Percentiles rank a stretch among this genome's conserved stretches.
phyloP scores from a whole-genome alignment of 2,888 invertebrate species.

The Eupithecia inturbata region DNA sequence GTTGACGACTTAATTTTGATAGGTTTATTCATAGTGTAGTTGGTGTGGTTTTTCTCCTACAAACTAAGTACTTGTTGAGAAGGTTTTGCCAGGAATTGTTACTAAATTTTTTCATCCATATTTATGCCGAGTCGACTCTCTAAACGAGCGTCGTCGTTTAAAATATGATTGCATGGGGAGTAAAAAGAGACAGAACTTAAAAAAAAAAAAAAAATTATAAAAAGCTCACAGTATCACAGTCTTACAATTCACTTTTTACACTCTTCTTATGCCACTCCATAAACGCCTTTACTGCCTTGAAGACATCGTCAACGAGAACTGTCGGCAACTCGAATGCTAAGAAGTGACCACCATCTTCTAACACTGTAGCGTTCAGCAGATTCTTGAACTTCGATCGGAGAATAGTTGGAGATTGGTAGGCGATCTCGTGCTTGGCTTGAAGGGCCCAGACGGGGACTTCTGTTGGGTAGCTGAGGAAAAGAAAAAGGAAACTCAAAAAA shows the following conservation, averaged over 20 bases:
- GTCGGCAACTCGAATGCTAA: constrained; percentile 90
- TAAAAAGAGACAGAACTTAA: constrained; percentile 5
- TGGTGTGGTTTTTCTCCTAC: too few species aligned
- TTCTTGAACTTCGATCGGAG: constrained; percentile 85
- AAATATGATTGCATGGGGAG: not conserved
- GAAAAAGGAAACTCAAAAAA: not conserved
- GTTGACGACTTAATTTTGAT: too few species aligned
- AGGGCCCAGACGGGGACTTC: constrained; percentile 87
- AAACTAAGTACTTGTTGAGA: too few species aligned
- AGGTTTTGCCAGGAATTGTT: too few species aligned
- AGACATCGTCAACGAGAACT: constrained; percentile 87
- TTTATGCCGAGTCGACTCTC: too few species aligned
- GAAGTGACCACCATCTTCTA: constrained; percentile 92
- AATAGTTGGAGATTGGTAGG: constrained; percentile 82
- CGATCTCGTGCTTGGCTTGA: constrained; percentile 87
- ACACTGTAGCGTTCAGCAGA: constrained; percentile 85
- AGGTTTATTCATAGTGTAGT: too few species aligned
- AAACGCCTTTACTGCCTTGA: constrained; percentile 65
- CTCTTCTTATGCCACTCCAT: constrained; percentile 52
- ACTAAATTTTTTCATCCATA: too few species aligned
- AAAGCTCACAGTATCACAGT: constrained; percentile 11
- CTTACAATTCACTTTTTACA: constrained; percentile 56
- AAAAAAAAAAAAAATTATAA: constrained; percentile 2
- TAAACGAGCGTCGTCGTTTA: too few species aligned
- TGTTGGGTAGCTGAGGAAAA: constrained; percentile 48